Conservation (phyloP, 2,797 vertebrate species). For the Staurois parvus region DNA sequence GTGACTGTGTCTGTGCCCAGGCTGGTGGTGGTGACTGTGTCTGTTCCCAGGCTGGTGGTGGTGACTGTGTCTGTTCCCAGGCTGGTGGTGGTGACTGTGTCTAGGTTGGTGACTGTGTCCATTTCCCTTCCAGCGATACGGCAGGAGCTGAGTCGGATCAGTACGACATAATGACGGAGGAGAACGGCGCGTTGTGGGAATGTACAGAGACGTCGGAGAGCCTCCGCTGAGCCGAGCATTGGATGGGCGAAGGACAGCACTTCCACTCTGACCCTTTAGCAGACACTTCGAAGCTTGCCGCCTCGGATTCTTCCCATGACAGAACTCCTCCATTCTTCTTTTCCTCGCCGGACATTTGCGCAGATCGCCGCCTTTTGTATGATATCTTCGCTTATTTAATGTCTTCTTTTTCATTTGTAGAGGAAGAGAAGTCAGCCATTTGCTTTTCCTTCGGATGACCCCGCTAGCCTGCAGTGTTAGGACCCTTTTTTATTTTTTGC, state of each 20-base stretch:
- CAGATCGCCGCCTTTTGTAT: no score
- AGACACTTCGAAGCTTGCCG: conserved; percentile 89
- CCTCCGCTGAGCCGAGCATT: conserved; percentile 73
- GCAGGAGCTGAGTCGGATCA: conserved; percentile 95
- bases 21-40: no score
- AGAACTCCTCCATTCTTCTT: conserved; percentile 74
- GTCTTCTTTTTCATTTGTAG: conserved; percentile 82
- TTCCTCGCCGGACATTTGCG: conserved; percentile 80
- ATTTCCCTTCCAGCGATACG: conserved; percentile 85
- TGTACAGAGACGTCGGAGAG: conserved; percentile 72
- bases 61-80: no score
- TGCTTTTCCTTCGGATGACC: conserved; percentile 79
- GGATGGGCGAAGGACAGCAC: conserved; percentile 83
- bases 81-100: no score
- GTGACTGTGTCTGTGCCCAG: no score
- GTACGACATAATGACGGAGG: conserved; percentile 86
- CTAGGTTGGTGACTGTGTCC: not conserved
- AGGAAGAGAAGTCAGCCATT: conserved; percentile 77
- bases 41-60: no score
- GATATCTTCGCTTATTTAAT: conserved; percentile 89
- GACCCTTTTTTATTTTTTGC: conserved; percentile 74
- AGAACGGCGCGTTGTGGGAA: conserved; percentile 52
- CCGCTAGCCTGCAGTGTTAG: conserved; percentile 77
- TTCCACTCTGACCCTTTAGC: conserved; percentile 86
- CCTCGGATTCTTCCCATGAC: conserved; percentile 82